Conservation (phyloP, 2,888 invertebrate genomes). For the Eupeodes luniger region DNA sequence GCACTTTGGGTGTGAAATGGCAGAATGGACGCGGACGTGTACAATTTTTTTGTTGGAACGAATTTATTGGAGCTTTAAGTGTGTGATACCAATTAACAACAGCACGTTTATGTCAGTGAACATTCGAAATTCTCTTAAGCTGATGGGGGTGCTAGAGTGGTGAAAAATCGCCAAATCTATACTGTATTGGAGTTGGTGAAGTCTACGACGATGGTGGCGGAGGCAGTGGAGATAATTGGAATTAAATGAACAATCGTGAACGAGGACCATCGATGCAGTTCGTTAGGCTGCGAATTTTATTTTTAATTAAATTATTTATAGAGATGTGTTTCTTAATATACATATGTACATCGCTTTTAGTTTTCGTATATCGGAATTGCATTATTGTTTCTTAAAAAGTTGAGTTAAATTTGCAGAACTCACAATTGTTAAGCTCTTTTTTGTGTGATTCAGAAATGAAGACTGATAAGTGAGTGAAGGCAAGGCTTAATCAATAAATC, state of each 20-base stretch:
- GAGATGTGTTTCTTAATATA: constrained; percentile 17
- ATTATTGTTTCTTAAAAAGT: constrained; percentile 12
- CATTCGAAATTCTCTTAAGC: constrained; percentile 40
- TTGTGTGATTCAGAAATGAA: background rate
- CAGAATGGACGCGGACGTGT: background rate
- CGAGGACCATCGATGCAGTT: constrained; percentile 51
- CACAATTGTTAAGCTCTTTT: background rate
- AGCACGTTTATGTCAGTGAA: constrained; percentile 55
- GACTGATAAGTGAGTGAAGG: background rate
- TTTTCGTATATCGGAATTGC: background rate
- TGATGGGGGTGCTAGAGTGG: constrained; percentile 3
- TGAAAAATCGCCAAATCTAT: background rate
- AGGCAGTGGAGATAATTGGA: constrained; percentile 58
- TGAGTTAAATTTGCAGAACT: background rate
- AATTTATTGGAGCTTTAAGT: constrained; percentile 63
- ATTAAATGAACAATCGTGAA: constrained; percentile 68
- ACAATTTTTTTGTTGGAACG: background rate
- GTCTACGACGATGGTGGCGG: background rate
- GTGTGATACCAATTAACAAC: constrained; percentile 71
- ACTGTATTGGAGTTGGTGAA: background rate
- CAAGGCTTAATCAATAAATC: background rate
- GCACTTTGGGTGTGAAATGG: background rate
- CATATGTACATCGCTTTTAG: background rate
- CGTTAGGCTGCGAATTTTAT: constrained; percentile 62
- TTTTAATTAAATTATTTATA: constrained; percentile 50